Base-by-base conservation (phyloP, 2,113 vertebrate species). In the Castor canadensis region DNA sequence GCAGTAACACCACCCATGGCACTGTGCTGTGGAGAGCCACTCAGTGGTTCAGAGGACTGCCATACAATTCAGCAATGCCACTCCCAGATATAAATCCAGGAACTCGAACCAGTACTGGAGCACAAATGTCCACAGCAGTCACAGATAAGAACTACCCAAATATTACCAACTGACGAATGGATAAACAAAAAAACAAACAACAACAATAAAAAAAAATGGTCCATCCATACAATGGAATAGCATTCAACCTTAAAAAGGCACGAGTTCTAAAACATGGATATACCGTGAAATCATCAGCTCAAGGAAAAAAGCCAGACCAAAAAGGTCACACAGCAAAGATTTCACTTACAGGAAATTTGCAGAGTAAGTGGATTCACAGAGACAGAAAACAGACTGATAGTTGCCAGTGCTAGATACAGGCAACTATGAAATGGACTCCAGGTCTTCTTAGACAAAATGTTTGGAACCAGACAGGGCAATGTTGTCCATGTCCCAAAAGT, bases 211-310 rank as follows among this genome's bases (percentile, higher is more conserved):
- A n/a, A n/a, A n/a, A n/a, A n/a, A n/a, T n/a, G n/a, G n/a, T n/a
- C n/a, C n/a, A 4, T 4, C 22, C 32, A 35, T 5, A 5, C 9
- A 0, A 24, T 5, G 62, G 54, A 66, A 8, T 2, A 17, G 8
- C 1, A 26, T 5, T 56, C 9, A 0, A 17, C 3, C 26, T 43
- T 12, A 22, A 35, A 20, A n/a, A 72, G 64, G 38, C 54, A 43
- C 6, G 1, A 7, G 8, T 6, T 32, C 45, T 12, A 35, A 52
- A 43, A 71, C 26, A 30, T 22, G 4, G 43, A 17, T 38, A 9
- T 40, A 16, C 35, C 52, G 26, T 54, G 52, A 52, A 40, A 62
- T 13, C 0, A 10, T 3, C 19, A n/a, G 64, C 26, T 84, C 43
- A 8, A 64, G 28, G 10, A 26, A 22, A 60, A 47, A 26, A 49